These are phyloP conservation scores for Petaurus breviceps DNA, from an alignment of 2,113 vertebrate species.

Conservation along the genomic window DNA sequence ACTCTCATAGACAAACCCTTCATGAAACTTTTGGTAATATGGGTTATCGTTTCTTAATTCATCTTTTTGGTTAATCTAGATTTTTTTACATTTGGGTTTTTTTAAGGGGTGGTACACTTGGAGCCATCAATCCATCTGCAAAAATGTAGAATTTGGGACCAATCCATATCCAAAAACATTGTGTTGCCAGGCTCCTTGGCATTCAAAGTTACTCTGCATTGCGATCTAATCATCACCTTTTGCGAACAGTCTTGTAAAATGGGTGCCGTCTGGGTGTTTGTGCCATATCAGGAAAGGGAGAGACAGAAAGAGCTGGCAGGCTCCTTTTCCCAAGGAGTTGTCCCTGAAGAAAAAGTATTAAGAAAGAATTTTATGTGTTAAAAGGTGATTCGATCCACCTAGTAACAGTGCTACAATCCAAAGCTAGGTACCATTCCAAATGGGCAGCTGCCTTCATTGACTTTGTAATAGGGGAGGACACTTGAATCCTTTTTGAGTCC, in stretches of 20 bases:
- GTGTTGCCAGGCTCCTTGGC: neutral
- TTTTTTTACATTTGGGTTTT: neutral
- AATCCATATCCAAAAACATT: neutral
- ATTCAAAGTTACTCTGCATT: neutral
- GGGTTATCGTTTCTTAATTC: neutral
- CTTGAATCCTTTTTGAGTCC: neutral
- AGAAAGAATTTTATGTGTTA: neutral
- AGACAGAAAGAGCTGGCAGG: neutral
- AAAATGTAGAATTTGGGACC: neutral
- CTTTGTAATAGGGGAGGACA: neutral
- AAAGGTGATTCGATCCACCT: neutral
- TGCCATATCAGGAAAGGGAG: neutral
- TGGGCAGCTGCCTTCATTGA: neutral
- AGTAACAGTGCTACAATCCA: neutral
- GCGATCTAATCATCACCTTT: slow-evolving; percentile 69
- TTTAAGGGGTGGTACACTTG: neutral
- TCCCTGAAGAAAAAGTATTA: neutral
- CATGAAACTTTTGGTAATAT: neutral
- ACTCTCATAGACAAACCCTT: neutral
- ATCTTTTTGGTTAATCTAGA: neutral
- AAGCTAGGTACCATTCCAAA: neutral
- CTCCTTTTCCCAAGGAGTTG: neutral
- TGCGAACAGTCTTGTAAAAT: slow-evolving; percentile 65
- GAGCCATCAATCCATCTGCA: neutral
- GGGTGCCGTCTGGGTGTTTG: neutral